Conservation (phyloP, 2,113 vertebrate species). For the Edolisoma coerulescens region DNA sequence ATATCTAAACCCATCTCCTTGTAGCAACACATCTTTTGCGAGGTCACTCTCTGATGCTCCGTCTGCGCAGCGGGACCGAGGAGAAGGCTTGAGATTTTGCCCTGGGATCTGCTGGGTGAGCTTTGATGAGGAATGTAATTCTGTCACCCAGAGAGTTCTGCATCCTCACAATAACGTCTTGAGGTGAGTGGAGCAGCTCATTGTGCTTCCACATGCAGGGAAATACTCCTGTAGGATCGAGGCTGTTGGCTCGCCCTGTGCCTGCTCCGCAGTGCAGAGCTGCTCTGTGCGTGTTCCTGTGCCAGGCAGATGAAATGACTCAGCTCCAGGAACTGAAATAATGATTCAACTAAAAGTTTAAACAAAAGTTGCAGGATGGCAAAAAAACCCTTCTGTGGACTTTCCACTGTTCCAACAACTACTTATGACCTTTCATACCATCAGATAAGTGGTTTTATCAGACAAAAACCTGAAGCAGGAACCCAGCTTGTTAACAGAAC, state of each 20-base stretch:
- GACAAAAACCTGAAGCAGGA: slow-evolving; percentile 17
- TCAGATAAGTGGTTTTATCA: slow-evolving; percentile 31
- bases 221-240: not conserved
- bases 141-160: not conserved
- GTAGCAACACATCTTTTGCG: rapidly evolving
- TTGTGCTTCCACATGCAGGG: not conserved
- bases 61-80: rapidly evolving
- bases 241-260: not conserved
- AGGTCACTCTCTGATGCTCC: rapidly evolving
- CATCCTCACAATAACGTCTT: not conserved
- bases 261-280: rapidly evolving
- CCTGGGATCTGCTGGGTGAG: not conserved
- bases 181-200: not conserved
- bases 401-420: slow-evolving; percentile 6
- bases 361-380: not conserved
- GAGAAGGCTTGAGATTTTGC: not conserved
- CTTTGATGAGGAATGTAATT: not conserved
- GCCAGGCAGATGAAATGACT: not conserved
- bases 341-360: slow-evolving; percentile 8
- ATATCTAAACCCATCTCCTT: not conserved
- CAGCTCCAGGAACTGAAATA: slow-evolving; percentile 1
- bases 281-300: rapidly evolving
- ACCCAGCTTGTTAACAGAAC: slow-evolving; percentile 23
- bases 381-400: not conserved
- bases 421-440: not conserved